These are phyloP conservation scores for Chloroceryle aenea DNA, from an alignment of 2,113 vertebrate species.

Conservation along the genomic window DNA sequence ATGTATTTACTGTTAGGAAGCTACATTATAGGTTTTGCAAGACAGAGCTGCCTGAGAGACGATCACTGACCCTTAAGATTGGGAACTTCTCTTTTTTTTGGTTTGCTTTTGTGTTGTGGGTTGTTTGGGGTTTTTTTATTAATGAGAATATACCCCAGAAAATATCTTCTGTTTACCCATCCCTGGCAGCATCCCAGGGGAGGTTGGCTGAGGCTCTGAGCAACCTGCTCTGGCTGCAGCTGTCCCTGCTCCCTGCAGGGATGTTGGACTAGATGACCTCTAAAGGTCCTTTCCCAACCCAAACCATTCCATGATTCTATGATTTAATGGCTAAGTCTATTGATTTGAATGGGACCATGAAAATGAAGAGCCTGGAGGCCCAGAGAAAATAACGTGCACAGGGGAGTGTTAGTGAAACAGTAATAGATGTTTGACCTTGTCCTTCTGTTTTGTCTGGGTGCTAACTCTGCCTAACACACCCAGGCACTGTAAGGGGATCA, in stretches of 20 bases:
- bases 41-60: neutral
- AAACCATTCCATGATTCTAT: neutral
- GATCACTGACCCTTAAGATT: neutral
- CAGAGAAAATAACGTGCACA: rapidly evolving
- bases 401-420: neutral
- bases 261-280: neutral
- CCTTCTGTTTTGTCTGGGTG: neutral
- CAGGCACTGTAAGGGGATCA: neutral
- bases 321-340: neutral
- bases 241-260: neutral
- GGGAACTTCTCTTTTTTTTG: neutral
- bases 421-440: neutral
- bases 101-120: neutral
- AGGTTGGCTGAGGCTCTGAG: neutral
- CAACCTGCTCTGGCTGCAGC: neutral
- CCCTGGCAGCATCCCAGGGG: too few species aligned
- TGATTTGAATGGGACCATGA: neutral
- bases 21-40: neutral
- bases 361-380: neutral
- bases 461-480: neutral
- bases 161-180: neutral
- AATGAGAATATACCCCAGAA: neutral
- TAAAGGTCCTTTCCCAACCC: neutral
- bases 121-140: neutral
- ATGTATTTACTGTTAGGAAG: neutral